Evolutionary conservation across 2,113 vertebrate genomes (phyloP).

Genomic region (Chauna torquata): DNA sequence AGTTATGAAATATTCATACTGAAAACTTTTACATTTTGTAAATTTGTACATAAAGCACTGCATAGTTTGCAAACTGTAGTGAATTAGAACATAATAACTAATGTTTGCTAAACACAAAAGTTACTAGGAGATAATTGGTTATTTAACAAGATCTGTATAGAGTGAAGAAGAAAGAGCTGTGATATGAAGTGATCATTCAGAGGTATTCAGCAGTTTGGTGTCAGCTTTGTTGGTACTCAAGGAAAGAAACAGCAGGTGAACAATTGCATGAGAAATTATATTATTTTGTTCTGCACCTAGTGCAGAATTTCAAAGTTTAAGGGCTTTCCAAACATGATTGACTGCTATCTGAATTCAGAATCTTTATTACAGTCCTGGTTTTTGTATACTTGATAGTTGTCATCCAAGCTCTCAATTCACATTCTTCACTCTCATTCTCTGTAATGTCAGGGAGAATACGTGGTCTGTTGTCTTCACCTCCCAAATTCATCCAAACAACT

Average conservation of each 20-base stretch:
- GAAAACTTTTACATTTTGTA: background rate
- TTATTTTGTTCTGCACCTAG: background rate
- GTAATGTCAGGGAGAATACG: background rate
- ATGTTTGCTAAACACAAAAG: background rate
- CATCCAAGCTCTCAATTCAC: background rate
- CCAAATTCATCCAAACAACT: background rate
- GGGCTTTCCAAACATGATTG: constrained; percentile 11
- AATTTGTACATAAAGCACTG: background rate
- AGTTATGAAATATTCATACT: background rate
- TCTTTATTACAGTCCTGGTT: background rate
- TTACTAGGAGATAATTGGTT: background rate
- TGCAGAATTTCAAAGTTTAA: background rate
- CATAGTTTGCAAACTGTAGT: background rate
- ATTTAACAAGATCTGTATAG: background rate
- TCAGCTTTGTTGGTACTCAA: background rate
- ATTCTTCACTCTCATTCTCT: background rate
- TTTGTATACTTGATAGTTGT: background rate
- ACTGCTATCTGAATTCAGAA: background rate
- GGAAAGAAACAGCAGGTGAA: background rate
- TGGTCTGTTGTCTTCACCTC: background rate
- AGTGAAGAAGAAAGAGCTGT: background rate
- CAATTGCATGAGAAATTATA: background rate
- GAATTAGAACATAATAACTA: background rate
- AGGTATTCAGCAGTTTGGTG: background rate
- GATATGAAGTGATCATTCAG: background rate